Base-by-base conservation (phyloP, 2,797 vertebrate species). In the Leuciscus waleckii region DNA sequence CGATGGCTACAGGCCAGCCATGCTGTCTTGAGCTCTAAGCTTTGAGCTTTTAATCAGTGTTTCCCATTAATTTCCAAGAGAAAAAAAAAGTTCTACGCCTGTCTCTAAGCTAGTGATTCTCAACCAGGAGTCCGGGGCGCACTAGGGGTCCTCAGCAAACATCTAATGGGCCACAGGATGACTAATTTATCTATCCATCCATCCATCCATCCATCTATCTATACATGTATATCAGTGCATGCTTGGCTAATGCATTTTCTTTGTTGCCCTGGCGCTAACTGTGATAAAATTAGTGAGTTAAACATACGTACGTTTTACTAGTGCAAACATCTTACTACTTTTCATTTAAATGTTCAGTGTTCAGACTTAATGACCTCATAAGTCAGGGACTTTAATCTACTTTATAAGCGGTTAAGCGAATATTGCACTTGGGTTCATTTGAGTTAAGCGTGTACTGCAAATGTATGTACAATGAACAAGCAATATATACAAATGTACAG, bases 1-100 rank as follows among this genome's bases (percentile, higher is more conserved):
- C 17, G 23, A 79, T 79, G 84, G 84, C 84, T 85, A 68, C 82
- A 68, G 88, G 80, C 87, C 79, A 87, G 71, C 69, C 23, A 13
- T 69, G 70, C 67, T 74, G 67, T 71, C 58, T 78, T 79, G 65
- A 69, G 29, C 68, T 83, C 37, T 85, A 70, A 61, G 68, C 70
- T 56, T 61, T 49, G 46, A 84, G 19, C 65, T 65, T 87, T 81
- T 85, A 83, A 82, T 89, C 70, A 82, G 77, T 81, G 43, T 35
- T 87, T 35, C 61, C 73, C 43, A 49, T 68, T 37, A 26, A 37
- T 88, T 84, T 61, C 68, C 14, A 63, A 85, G 11, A 65, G 11
- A 65, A 70, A 41, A 67, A 61, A 65, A 73, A 63, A 41, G 63
- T 29, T 65, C 26, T 51, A 73, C 39, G 13, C 49, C 49, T 73